Conservation (phyloP, 2,797 vertebrate genomes). For the Halcyon badia region DNA sequence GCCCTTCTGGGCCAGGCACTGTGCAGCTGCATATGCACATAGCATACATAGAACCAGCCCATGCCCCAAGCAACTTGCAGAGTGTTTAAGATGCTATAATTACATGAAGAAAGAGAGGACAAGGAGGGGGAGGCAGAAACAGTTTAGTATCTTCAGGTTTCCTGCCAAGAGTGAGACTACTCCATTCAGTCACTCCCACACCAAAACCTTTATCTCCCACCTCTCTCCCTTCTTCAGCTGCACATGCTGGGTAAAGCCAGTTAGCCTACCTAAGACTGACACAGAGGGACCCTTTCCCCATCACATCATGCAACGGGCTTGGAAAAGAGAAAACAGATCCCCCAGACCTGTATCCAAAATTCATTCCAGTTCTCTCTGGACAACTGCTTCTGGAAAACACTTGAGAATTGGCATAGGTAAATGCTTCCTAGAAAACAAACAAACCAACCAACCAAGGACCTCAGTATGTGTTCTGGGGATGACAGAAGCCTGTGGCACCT, state of each 20-base stretch:
- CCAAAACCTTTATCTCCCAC: background rate
- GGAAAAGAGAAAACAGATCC: background rate
- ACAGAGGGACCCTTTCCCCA: background rate
- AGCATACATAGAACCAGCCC: background rate
- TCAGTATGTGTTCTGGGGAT: background rate
- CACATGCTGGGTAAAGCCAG: background rate
- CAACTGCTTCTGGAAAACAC: background rate
- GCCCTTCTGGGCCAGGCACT: background rate
- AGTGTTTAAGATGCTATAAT: background rate
- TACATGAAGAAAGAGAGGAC: background rate
- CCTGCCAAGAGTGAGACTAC: background rate
- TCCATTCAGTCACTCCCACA: background rate
- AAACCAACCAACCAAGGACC: background rate
- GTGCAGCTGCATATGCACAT: background rate
- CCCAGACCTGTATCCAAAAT: background rate
- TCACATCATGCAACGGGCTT: background rate
- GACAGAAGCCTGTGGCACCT: background rate
- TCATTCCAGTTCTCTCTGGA: background rate
- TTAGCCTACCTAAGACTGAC: background rate
- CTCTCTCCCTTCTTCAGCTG: background rate
- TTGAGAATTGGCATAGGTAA: background rate
- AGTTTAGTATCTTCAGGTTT: background rate
- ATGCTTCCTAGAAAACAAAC: background rate
- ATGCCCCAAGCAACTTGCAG: background rate
- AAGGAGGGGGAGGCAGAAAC: background rate